phyloP scores from a whole-genome alignment of 2,113 vertebrate species.

The Pithys albifrons region DNA sequence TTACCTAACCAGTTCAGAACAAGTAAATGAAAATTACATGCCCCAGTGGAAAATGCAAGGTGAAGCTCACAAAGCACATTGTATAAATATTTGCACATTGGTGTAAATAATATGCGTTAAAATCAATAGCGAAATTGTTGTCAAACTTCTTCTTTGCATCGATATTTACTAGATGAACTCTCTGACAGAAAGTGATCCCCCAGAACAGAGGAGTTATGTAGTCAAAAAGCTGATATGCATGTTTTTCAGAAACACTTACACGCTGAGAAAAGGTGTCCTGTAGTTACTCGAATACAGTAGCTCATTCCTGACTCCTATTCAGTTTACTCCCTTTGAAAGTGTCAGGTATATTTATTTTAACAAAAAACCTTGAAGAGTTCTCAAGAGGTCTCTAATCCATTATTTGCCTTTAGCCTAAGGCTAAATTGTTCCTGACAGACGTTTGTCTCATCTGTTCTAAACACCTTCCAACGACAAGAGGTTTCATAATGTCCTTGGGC shows the following conservation, averaged over 20 bases:
- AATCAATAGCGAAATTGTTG: neutral
- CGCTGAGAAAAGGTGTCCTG: neutral
- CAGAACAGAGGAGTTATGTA: neutral
- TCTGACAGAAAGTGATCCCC: neutral
- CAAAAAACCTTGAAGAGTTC: neutral
- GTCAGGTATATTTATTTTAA: neutral
- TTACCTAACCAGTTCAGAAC: neutral
- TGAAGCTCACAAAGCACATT: neutral
- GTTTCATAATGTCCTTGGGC: neutral
- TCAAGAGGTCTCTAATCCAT: neutral
- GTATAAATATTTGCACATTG: neutral
- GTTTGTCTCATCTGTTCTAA: neutral
- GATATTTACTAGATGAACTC: neutral
- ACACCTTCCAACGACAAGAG: fast-evolving
- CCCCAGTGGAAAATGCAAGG: neutral
- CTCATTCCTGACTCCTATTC: neutral
- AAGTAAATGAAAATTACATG: neutral
- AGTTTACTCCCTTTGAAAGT: neutral
- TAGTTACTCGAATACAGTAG: neutral
- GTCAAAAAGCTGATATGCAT: neutral
- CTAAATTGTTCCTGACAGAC: neutral
- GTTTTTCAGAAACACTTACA: neutral
- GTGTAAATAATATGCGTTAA: neutral
- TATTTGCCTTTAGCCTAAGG: neutral
- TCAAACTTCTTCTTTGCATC: neutral